Evolutionary conservation across 2,888 invertebrate genomes (phyloP).

Genomic region (Ennomos quercinarius): DNA sequence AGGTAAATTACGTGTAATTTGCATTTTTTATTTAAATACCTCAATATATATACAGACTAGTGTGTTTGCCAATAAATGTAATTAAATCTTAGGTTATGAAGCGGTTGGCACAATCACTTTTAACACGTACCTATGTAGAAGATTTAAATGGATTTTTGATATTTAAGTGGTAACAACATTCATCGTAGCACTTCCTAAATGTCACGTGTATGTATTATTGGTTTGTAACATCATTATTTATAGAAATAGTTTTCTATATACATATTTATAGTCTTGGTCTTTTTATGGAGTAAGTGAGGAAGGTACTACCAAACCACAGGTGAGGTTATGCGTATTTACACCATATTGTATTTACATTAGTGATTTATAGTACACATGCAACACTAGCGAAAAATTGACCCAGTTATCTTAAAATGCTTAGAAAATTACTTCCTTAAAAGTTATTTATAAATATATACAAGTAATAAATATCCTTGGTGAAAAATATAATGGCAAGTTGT

Average conservation of each 20-base stretch:
- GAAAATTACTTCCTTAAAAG: conserved; percentile 53
- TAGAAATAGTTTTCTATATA: conserved; percentile 39
- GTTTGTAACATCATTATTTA: conserved; percentile 20
- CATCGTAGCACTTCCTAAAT: neutral
- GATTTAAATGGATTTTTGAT: neutral
- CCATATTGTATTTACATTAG: conserved; percentile 6
- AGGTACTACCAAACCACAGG: conserved; percentile 29
- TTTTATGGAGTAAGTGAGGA: conserved; percentile 51
- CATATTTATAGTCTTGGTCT: conserved; percentile 67
- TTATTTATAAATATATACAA: conserved; percentile 68
- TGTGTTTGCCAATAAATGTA: conserved; percentile 35
- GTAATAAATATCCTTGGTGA: conserved; percentile 83
- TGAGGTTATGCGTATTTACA: conserved; percentile 37
- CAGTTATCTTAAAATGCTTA: conserved; percentile 65
- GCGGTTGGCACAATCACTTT: conserved; percentile 53
- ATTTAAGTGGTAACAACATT: conserved; percentile 7
- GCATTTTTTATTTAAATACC: conserved; percentile 30
- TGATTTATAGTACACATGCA: conserved; percentile 60
- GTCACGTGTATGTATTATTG: neutral
- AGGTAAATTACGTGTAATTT: neutral
- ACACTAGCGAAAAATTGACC: conserved; percentile 57
- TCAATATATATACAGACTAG: conserved; percentile 53
- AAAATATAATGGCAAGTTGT: conserved; percentile 83
- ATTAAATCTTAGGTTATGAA: conserved; percentile 1
- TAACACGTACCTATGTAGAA: conserved; percentile 1